Evolutionary conservation across 2,113 vertebrate species (phyloP).

Genomic region (Dolichotis patagonum): DNA sequence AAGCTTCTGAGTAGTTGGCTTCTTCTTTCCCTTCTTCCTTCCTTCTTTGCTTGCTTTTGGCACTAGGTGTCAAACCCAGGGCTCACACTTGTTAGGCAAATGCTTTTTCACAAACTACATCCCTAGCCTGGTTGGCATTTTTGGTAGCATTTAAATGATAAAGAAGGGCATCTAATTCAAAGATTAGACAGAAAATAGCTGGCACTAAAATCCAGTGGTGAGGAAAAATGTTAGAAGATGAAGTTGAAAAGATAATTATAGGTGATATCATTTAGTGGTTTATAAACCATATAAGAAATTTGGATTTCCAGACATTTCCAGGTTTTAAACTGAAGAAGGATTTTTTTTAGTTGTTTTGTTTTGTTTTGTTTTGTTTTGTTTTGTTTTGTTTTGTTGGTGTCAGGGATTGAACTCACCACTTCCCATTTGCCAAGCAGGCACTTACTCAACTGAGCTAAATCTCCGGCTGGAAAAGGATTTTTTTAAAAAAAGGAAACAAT

Average conservation of each 20-base stretch:
- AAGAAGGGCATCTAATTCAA: not conserved
- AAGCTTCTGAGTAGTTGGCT: not conserved
- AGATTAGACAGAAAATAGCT: not conserved
- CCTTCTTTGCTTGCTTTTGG: not conserved
- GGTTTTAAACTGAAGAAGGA: not conserved
- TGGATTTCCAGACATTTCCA: constrained; percentile 2
- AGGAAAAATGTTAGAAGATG: not conserved
- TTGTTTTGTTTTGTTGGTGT: no score
- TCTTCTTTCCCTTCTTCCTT: not conserved
- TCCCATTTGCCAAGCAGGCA: no score
- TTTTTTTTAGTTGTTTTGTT: no score
- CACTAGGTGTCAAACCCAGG: not conserved
- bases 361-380: no score
- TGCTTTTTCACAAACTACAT: not conserved
- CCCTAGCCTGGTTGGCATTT: not conserved
- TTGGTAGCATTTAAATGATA: not conserved
- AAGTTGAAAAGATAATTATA: not conserved
- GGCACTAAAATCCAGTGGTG: not conserved
- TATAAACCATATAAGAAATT: not conserved
- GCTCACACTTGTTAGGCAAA: not conserved
- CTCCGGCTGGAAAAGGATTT: no score
- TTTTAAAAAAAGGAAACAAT: not conserved
- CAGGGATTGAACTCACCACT: no score
- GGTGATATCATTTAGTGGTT: not conserved
- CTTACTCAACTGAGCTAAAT: no score